Base-by-base conservation (phyloP, 2,888 invertebrate genomes). In the Bellardia bayeri region DNA sequence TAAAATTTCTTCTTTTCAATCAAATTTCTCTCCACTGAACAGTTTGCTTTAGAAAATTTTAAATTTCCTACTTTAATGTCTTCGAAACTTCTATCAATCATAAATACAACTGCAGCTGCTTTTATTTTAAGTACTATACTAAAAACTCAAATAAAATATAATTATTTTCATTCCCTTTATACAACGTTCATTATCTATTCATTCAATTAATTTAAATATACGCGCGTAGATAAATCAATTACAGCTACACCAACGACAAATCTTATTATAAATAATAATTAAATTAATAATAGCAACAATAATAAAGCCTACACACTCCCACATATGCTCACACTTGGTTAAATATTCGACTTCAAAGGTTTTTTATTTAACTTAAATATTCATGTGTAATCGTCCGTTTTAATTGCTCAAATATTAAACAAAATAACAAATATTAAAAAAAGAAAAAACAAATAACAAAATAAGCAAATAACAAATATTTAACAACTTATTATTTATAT, bases 211-310 rank as follows among this genome's bases (percentile, higher is more conserved):
- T 56, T n/a, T 23, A 23, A 23, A 23, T 37, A 23, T 68, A 30
- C 40, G 4, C 1, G 4, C 30, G 33, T 49, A 58, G 16, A 66
- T 40, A 78, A 64, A 78, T 54, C 30, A 64, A 63, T 81, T 81
- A 42, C 13, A 33, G 23, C 16, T 64, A 23, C 33, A 23, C 37
- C 51, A 23, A 42, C 49, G 40, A 7, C 16, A 45, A 79, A 68
- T 37, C 40, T 2, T 5, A 11, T 14, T 63, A 58, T 30, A 68
- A 45, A 69, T 16, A 58, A 61, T 72, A 72, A 71, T 54, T 63
- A 63, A 76, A 76, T 76, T 51, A 76, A 76, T 40, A 64, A 40
- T 13, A 58, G 23, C 51, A 71, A 71, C 16, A 64, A 42, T 40
- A 69, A 63, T 40, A 40, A 37, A 11, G 37, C 13, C 14, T 51